A percentile compares a stretch with the other conserved stretches of the same genome.
Evolutionary conservation across 2,113 vertebrate genomes (phyloP).

Genomic region (Thinocorus orbignyianus): DNA sequence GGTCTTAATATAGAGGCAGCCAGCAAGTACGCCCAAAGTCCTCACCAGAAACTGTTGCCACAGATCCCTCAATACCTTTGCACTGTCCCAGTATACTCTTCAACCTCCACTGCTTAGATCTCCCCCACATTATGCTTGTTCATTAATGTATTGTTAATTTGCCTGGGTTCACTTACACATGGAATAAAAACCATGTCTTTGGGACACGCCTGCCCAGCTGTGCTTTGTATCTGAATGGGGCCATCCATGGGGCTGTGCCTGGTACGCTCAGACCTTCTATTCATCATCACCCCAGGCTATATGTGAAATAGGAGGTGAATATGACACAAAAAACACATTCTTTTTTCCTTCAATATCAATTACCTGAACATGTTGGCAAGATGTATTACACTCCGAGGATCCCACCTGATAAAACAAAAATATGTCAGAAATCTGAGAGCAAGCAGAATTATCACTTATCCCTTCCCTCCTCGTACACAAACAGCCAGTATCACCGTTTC

Average conservation of each 20-base stretch:
- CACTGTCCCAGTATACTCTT: neutral
- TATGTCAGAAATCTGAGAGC: neutral
- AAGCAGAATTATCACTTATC: neutral
- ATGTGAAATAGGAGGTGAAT: neutral
- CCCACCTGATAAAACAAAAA: conserved; percentile 84
- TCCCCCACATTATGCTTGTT: neutral
- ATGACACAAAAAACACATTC: neutral
- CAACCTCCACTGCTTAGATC: neutral
- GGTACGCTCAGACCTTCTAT: neutral
- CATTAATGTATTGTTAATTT: neutral
- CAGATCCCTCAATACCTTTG: neutral
- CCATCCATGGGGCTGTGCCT: neutral
- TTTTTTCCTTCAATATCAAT: too few species aligned
- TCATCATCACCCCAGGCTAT: neutral
- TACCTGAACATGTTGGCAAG: conserved; percentile 98
- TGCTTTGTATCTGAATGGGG: neutral
- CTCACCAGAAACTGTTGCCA: neutral
- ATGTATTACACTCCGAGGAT: conserved; percentile 84
- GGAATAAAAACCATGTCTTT: neutral
- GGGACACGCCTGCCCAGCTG: neutral
- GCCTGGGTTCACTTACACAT: neutral
- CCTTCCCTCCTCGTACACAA: neutral
- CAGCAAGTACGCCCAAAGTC: neutral
- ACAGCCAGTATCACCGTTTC: neutral
- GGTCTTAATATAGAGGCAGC: neutral